phyloP scores from a whole-genome alignment of 2,888 invertebrate species.

The Timandra comae region DNA sequence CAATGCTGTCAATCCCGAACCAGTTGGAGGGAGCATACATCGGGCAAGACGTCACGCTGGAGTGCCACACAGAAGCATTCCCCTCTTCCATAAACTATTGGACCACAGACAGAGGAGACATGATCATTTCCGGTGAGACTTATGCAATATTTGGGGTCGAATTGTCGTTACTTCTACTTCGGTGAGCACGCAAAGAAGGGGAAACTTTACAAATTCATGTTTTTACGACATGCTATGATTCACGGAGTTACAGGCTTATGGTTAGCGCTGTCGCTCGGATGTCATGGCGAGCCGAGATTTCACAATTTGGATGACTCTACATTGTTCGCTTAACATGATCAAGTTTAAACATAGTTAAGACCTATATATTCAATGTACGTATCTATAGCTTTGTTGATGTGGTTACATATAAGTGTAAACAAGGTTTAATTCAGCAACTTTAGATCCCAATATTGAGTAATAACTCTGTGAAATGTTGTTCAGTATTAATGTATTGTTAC shows the following conservation, averaged over 20 bases:
- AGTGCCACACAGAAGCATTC: constrained; percentile 94
- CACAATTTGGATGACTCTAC: too few species aligned
- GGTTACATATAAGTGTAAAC: too few species aligned
- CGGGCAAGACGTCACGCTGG: constrained; percentile 91
- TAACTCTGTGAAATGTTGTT: too few species aligned
- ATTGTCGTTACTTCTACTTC: constrained; percentile 23
- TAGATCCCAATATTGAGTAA: too few species aligned
- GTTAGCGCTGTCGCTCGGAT: constrained; percentile 21
- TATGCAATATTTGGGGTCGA: constrained; percentile 25
- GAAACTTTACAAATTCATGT: constrained; percentile 28
- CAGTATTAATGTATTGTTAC: constrained; percentile 5
- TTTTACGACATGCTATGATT: constrained; percentile 27
- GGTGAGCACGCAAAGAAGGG: constrained; percentile 26
- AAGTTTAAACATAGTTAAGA: too few species aligned
- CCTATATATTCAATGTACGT: too few species aligned
- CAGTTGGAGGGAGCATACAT: constrained; percentile 93
- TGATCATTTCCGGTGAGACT: constrained; percentile 92
- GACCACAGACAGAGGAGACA: constrained; percentile 93
- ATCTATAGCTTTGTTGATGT: too few species aligned
- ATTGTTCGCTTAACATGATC: too few species aligned
- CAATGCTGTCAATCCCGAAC: constrained; percentile 95
- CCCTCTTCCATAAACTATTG: constrained; percentile 96
- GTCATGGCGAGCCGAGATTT: constrained; percentile 6
- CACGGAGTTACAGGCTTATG: constrained; percentile 26
- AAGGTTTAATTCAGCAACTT: too few species aligned